Base-by-base conservation (phyloP, 2,113 vertebrate species). In the Oreochromis tanganicae region DNA sequence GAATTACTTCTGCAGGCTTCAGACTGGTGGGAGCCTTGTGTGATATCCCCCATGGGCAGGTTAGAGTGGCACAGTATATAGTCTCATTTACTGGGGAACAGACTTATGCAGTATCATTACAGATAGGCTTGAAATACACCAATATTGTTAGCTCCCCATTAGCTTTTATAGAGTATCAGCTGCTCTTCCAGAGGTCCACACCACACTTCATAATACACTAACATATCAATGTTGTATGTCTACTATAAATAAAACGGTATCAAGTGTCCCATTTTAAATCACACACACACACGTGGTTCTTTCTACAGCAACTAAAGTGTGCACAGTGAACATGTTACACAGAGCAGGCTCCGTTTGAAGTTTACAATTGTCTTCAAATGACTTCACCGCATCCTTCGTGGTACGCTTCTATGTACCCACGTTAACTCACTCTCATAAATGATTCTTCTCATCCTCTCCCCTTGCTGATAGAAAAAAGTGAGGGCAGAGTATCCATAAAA, bases 1-100 rank as follows among this genome's bases (percentile, higher is more conserved):
- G 86, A 94, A 93, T 89, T 73, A 91, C 86, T 94, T 92, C 82
- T 80, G 82, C 91, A 91, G 91, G 24, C 61, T 82, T 73, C 19
- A 84, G 85, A 79, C 90, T 84, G 61, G 92, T 86, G 89, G 88
- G 83, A 93, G 87, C 81, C 89, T 80, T 24, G 71, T 82, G 79
- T 80, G 32, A 71, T 36, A 84, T 61, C 50, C 56, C 68, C 43
- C 71, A 80, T 16, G 73, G 73, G 46, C 13, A 88, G 14, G 29
- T 56, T 14, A 75, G 59, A 84, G 75, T 27, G 81, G 19, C 48
- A 3, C 34, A 73, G 24, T 46, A 19, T 46, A 82, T 34, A 68
- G 55, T 54, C 38, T 38, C 63, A 36, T 71, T 46, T 24, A 17
- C 16, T 21, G 9, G 81, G 61, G 8, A 68, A 80, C 68, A 63